Conservation (phyloP, 2,888 invertebrate genomes). For the Meiosimyza decipiens region DNA sequence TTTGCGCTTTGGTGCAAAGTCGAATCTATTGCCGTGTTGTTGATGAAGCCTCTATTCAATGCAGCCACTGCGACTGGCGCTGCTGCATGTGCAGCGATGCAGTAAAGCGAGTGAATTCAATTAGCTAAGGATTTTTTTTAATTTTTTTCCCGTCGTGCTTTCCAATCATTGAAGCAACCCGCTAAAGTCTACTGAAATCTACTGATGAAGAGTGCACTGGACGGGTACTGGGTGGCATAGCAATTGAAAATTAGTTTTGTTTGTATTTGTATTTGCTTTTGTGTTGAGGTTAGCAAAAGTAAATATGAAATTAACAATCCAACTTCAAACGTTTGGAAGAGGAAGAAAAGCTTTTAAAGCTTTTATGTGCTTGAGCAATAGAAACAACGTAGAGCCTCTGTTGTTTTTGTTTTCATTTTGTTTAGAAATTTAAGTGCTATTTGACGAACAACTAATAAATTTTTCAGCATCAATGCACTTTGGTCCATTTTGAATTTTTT, state of each 20-base stretch:
- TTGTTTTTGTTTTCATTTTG: no score
- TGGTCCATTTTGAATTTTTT: not conserved
- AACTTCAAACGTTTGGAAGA: constrained; percentile 11
- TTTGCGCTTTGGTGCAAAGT: not conserved
- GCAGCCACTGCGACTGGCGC: not conserved
- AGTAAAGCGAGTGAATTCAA: constrained; percentile 27
- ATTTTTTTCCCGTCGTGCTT: no score
- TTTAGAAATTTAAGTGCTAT: not conserved
- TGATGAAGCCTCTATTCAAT: constrained; percentile 18
- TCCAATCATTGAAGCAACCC: no score
- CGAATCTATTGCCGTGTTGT: not conserved
- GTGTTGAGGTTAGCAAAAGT: constrained; percentile 30
- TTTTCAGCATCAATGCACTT: constrained; percentile 6
- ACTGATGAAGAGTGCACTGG: no score
- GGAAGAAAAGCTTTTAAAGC: constrained; percentile 7
- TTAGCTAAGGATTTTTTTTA: constrained; percentile 18
- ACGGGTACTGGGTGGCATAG: not conserved
- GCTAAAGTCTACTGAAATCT: no score
- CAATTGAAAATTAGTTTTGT: constrained; percentile 19
- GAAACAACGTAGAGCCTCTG: no score
- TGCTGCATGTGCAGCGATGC: constrained; percentile 20
- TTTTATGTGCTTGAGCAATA: constrained; percentile 2
- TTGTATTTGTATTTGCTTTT: constrained; percentile 24
- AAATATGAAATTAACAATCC: constrained; percentile 32
- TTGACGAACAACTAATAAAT: not conserved